These are phyloP conservation scores for Macropus fuliginosus DNA, from an alignment of 2,797 vertebrate genomes.

Conservation along the genomic window DNA sequence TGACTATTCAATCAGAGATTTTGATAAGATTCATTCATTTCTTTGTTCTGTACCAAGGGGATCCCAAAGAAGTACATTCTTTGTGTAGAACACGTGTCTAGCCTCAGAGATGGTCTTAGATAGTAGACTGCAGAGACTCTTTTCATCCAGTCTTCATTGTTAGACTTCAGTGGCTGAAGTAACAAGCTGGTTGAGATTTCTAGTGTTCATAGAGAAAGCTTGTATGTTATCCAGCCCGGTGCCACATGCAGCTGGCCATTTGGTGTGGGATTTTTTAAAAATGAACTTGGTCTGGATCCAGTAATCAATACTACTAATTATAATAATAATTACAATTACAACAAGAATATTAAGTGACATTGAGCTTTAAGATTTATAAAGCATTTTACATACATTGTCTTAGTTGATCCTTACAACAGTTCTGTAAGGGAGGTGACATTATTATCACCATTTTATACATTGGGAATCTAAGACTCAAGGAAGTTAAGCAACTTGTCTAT, in stretches of 20 bases:
- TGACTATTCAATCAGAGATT: neutral
- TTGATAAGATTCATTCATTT: neutral
- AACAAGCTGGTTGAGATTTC: constrained; percentile 43
- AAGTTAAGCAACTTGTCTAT: too few relatives aligned
- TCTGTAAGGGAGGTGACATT: too few relatives aligned
- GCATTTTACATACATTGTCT: too few relatives aligned
- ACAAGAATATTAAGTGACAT: neutral
- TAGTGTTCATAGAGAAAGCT: constrained; percentile 16
- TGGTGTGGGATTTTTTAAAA: neutral
- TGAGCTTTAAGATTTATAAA: too few relatives aligned
- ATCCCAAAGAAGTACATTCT: neutral
- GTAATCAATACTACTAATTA: neutral
- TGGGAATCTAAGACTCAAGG: too few relatives aligned
- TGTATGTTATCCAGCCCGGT: neutral
- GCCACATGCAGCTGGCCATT: neutral
- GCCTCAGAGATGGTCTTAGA: neutral
- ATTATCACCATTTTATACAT: too few relatives aligned
- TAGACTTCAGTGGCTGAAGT: constrained; percentile 17
- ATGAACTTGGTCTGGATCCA: neutral
- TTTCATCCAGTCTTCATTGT: constrained; percentile 34
- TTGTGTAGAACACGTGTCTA: neutral
- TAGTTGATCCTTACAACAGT: too few relatives aligned
- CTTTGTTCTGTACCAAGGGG: neutral
- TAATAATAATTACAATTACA: neutral
- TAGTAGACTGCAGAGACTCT: neutral